Evolutionary conservation across 92 coral and sea anemone species (phyloP), one percentile per base, ranked within the genome.

Genomic region (Palythoa heliodiscus): DNA sequence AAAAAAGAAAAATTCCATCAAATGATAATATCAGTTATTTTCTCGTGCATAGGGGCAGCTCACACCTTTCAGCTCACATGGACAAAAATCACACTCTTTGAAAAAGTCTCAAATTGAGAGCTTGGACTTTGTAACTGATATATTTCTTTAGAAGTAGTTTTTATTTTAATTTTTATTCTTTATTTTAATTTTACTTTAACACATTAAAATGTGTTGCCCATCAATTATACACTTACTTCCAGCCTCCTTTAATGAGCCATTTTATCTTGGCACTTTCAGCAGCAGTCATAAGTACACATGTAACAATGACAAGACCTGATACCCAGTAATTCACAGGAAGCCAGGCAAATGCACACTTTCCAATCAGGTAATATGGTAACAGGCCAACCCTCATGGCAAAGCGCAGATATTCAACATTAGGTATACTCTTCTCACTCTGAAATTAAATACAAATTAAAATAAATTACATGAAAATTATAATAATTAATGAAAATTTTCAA

Each of bases 341-440:
- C 89, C 90, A 94, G 82, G 78, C 75, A 68, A 91, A 85, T 60
- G 98, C 89, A 84, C 91, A 94, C 87, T 89, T 87, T 70, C 91
- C 91, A 22, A 96, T 87, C 78, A 96, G 89, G 86, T 92, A 92
- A 86, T 96, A 96, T 11, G 98, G 98, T 29, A 92, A 84, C 50
- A 94, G 70, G 55, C 92, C 67, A 11, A 89, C 92, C 67, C 92
- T 82, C 23, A 92, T 53, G 48, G 86, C 54, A 70, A 96, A 94
- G 39, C 93, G 88, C 3, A 87, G 66, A 71, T 89, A 84, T 83
- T 89, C 97, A 67, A 74, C 70, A 35, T 90, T 48, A 22, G 97
- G 87, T 53, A 86, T 48, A 35, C 43, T 52, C 38, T 39, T 47
- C 72, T 52, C 54, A 17, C 25, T 73, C 82, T 76, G 82, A 24